These are phyloP conservation scores for Meloe dianella DNA, from an alignment of 2,888 invertebrate species.

Conservation along the genomic window DNA sequence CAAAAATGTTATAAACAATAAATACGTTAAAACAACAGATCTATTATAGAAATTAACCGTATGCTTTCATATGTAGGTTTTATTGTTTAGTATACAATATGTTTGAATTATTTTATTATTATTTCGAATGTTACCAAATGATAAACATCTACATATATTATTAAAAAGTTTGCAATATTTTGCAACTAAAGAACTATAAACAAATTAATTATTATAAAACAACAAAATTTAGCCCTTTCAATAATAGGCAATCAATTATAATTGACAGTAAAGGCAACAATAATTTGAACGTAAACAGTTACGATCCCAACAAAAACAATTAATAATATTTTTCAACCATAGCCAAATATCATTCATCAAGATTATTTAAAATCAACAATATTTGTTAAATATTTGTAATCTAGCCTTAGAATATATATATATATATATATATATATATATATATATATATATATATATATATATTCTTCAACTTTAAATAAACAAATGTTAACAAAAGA, in stretches of 20 bases:
- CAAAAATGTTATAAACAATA: neutral
- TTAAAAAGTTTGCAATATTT: constrained; percentile 21
- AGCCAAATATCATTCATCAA: constrained; percentile 3
- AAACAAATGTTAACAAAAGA: neutral
- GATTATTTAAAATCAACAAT: neutral
- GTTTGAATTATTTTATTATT: neutral
- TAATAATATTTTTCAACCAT: constrained; percentile 1
- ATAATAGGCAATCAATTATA: neutral
- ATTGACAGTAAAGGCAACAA: neutral
- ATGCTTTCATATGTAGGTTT: constrained; percentile 2
- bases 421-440: too few relatives aligned
- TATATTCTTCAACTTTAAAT: neutral
- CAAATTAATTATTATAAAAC: neutral
- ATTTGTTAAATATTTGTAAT: neutral
- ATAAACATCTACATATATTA: constrained; percentile 9
- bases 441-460: too few relatives aligned
- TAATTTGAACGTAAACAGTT: neutral
- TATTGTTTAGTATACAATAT: neutral
- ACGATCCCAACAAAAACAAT: neutral
- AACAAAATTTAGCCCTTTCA: neutral
- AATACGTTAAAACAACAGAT: neutral
- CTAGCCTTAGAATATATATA: neutral
- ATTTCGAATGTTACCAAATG: neutral
- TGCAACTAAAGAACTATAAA: neutral
- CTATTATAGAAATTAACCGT: neutral